Evolutionary conservation across 1,140 invertebrate species (phyloP).

Genomic region (Cherax destructor): DNA sequence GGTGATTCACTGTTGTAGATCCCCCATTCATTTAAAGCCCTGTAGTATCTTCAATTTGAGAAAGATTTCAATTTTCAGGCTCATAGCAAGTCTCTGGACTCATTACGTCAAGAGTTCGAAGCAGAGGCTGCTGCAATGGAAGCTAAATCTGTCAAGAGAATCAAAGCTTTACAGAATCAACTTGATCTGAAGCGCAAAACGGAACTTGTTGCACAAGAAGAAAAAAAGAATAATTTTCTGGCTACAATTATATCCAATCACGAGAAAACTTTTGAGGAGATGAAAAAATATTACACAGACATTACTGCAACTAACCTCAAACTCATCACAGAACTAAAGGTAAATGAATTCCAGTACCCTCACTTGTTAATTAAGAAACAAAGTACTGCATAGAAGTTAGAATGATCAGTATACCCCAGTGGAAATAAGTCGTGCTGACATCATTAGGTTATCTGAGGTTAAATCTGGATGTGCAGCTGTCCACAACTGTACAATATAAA

Average conservation of each 20-base stretch:
- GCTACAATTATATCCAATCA: conserved; percentile 52
- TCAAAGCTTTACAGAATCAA: conserved; percentile 55
- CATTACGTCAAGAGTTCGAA: conserved; percentile 49
- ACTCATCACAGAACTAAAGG: conserved; percentile 58
- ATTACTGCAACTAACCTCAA: conserved; percentile 57
- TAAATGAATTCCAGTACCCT: neutral
- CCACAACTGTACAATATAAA: too few relatives aligned
- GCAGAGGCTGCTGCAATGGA: conserved; percentile 45
- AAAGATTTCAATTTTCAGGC: conserved; percentile 14
- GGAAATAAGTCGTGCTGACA: too few relatives aligned
- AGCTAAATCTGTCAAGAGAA: conserved; percentile 49
- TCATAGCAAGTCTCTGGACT: conserved; percentile 49
- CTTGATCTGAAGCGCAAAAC: conserved; percentile 59
- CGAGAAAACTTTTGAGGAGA: conserved; percentile 57
- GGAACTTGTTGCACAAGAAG: conserved; percentile 52
- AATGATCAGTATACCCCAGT: too few relatives aligned
- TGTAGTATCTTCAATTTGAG: neutral
- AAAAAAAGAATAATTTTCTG: conserved; percentile 60
- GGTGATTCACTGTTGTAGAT: neutral
- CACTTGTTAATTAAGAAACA: too few relatives aligned
- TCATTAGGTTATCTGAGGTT: too few relatives aligned
- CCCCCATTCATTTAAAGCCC: neutral
- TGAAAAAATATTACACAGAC: conserved; percentile 63
- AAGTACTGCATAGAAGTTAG: too few relatives aligned
- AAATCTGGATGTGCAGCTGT: too few relatives aligned